phyloP scores from a whole-genome alignment of 2,113 vertebrate genomes.

The Lampris megalopsis region DNA sequence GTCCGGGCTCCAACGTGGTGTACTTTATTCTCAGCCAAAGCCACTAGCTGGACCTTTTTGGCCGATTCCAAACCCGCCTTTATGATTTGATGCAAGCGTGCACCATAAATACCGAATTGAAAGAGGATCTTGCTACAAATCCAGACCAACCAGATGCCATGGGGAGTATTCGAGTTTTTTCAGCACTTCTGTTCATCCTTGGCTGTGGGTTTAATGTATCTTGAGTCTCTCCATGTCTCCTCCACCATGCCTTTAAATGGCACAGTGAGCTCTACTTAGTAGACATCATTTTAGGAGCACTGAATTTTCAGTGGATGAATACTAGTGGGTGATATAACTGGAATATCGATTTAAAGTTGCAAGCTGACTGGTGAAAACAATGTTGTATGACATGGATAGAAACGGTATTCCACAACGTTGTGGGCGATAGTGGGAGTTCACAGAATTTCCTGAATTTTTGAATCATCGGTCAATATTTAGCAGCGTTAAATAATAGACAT shows the following conservation, averaged over 20 bases:
- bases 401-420: slow-evolving; percentile 9
- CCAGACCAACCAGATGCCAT: too few relatives aligned
- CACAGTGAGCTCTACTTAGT: slow-evolving; percentile 23
- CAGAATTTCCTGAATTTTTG: slow-evolving; percentile 11
- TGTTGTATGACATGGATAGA: slow-evolving; percentile 32
- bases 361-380: slow-evolving; percentile 28
- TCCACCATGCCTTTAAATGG: slow-evolving; percentile 21
- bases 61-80: too few relatives aligned
- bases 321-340: slow-evolving; percentile 13
- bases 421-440: slow-evolving; percentile 13
- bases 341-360: slow-evolving; percentile 39
- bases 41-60: too few relatives aligned
- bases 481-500: too few relatives aligned
- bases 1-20: too few relatives aligned
- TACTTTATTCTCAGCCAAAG: too few relatives aligned
- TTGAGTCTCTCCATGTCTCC: slow-evolving; percentile 12
- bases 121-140: not conserved
- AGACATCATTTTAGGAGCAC: slow-evolving; percentile 32
- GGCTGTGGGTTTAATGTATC: not conserved
- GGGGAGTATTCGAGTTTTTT: too few relatives aligned
- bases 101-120: slow-evolving; percentile 17
- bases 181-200: not conserved
- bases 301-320: not conserved
- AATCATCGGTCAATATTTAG: slow-evolving; percentile 17
- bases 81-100: too few relatives aligned